These are phyloP conservation scores for Cliona cf. orientalis DNA, from an alignment of 37 sponge, comb jelly and placozoan species.

Conservation along the genomic window DNA sequence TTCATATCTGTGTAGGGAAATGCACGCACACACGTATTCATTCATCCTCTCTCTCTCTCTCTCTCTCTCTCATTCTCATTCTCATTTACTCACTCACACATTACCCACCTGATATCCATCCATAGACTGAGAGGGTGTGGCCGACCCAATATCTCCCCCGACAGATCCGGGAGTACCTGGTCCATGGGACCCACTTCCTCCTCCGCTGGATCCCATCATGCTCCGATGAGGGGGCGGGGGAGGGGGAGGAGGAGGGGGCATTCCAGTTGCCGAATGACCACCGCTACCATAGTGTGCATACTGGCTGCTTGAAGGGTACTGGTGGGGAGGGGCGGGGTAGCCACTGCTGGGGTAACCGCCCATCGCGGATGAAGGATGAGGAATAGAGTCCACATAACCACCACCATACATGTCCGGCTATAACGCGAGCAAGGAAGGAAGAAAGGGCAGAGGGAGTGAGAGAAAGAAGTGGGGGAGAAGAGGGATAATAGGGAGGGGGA, in stretches of 20 bases:
- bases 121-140: not conserved
- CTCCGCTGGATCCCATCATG: too few species aligned
- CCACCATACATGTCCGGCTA: too few species aligned
- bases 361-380: not conserved
- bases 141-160: not conserved
- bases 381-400: not conserved
- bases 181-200: too few species aligned
- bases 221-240: too few species aligned
- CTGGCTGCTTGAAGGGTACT: conserved; percentile 4
- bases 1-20: too few species aligned
- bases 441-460: not conserved
- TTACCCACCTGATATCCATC: not conserved
- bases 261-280: too few species aligned
- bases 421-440: not conserved
- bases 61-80: too few species aligned
- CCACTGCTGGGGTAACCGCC: not conserved
- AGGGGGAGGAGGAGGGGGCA: too few species aligned
- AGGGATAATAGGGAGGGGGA: not conserved
- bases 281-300: conserved; percentile 9
- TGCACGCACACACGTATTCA: too few species aligned
- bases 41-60: too few species aligned
- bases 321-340: conserved; percentile 24
- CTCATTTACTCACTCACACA: not conserved
- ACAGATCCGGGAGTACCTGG: not conserved
- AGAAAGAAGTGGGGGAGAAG: not conserved